A percentile compares a stretch with the other conserved stretches of the same genome.
Conservation (phyloP, 2,888 invertebrate species). For the Steinernema hermaphroditum region DNA sequence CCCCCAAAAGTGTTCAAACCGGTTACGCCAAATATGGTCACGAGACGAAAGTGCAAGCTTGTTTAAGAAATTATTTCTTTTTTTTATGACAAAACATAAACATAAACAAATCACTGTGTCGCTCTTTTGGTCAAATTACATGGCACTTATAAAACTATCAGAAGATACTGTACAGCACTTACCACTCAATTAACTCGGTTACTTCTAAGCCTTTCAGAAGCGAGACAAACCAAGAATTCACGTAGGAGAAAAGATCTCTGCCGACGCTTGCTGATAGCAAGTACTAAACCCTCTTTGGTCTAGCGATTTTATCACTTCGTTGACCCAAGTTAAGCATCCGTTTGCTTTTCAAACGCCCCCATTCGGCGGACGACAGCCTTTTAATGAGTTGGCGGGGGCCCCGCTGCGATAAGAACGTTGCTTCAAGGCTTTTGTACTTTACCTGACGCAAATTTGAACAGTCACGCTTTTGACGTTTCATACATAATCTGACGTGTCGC, state of each 20-base stretch:
- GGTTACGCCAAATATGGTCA: no score
- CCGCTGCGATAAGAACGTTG: not conserved
- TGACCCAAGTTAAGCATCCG: conserved; percentile 11
- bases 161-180: no score
- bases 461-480: conserved; percentile 7
- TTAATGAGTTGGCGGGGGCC: conserved; percentile 18
- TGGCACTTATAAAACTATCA: no score
- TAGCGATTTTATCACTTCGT: conserved; percentile 12
- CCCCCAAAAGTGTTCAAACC: no score
- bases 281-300: conserved; percentile 3
- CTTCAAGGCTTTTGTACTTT: conserved; percentile 19
- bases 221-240: not conserved
- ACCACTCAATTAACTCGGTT: no score
- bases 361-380: no score
- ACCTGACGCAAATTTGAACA: conserved; percentile 12
- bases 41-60: no score
- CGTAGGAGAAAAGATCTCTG: conserved; percentile 16
- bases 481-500: conserved; percentile 8
- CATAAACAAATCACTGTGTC: no score
- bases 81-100: no score
- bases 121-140: no score
- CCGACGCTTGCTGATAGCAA: conserved; percentile 1
- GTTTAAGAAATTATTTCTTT: no score
- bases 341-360: not conserved
- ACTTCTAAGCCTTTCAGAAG: not conserved